Evolutionary conservation across 2,888 invertebrate species (phyloP), one percentile per base, ranked within the genome.

Genomic region (Cheilosia soror): DNA sequence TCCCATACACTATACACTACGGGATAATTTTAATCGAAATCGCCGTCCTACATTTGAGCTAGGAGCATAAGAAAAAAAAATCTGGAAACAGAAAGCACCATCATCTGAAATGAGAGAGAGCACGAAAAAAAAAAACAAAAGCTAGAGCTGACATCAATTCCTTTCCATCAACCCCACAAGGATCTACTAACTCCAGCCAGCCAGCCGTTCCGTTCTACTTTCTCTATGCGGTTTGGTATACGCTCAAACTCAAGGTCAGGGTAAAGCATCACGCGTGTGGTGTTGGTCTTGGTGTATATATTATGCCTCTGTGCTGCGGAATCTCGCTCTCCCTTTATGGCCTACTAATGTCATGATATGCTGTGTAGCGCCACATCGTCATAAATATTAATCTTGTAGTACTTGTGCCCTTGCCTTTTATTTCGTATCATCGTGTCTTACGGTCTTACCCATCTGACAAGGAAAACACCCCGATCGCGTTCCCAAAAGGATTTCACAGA

Each of bases 281-380:
- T 20, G 20, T 20, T n/a, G n/a, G n/a, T n/a, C n/a, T 20, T 20
- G 20, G 20, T 20, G 20, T 62, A 3, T 47, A 55, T 53, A 31
- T 33, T 44, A 11, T 40, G 7, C 15, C n/a, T 29, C n/a, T 37
- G 72, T 29, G 42, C 9, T 9, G 15, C 11, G n/a, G 9, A 53
- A 37, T 63, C 62, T 40, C 29, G 9, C 42, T 55, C 57, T 29
- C 65, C n/a, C 58, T 65, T 76, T 77, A 40, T 72, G 65, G 71
- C 71, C 82, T 77, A 82, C 77, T 82, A 77, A 77, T 82, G 77
- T 58, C 69, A 76, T 76, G 66, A 66, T 62, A 75, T 57, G 69
- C 69, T 71, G 71, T 65, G 51, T 71, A 76, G 76, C 53, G 68
- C 62, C 62, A 80, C 68, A 68, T 60, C 13, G 66, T 33, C 60